These are phyloP conservation scores for Zoroaster sp. DNA, from an alignment of 53 echinoderm and acorn worm genomes.

Conservation along the genomic window DNA sequence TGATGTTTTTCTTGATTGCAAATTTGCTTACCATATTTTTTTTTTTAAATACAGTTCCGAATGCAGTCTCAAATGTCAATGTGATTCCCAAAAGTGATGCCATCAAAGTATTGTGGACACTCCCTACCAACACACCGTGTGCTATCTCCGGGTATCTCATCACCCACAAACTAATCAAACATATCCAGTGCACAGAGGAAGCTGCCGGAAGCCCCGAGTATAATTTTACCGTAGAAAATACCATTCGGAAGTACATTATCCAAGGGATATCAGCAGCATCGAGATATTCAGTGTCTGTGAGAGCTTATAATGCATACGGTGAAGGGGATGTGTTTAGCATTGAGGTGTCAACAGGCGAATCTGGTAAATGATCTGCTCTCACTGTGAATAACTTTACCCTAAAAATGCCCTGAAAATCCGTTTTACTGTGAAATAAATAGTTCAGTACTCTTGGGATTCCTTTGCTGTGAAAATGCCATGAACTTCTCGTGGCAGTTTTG, in stretches of 20 bases:
- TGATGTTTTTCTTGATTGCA: too few relatives aligned
- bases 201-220: background rate
- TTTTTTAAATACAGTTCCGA: too few relatives aligned
- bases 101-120: background rate
- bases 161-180: background rate
- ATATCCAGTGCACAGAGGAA: background rate
- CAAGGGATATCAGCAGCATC: background rate
- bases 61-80: too few relatives aligned
- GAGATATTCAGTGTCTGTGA: background rate
- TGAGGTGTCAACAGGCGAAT: background rate
- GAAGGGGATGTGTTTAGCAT: background rate
- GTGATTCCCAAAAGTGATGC: background rate
- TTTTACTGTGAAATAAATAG: too few relatives aligned
- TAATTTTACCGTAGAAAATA: background rate
- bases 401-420: too few relatives aligned
- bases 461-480: too few relatives aligned
- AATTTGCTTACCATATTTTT: too few relatives aligned
- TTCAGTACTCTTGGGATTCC: too few relatives aligned
- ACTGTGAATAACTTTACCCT: too few relatives aligned
- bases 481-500: too few relatives aligned
- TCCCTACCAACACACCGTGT: background rate
- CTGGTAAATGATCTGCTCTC: too few relatives aligned
- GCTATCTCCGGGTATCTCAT: conserved; percentile 11
- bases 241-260: background rate
- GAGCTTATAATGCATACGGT: background rate